Evolutionary conservation across 2,888 invertebrate genomes (phyloP).

Genomic region (Coenonympha arcania): DNA sequence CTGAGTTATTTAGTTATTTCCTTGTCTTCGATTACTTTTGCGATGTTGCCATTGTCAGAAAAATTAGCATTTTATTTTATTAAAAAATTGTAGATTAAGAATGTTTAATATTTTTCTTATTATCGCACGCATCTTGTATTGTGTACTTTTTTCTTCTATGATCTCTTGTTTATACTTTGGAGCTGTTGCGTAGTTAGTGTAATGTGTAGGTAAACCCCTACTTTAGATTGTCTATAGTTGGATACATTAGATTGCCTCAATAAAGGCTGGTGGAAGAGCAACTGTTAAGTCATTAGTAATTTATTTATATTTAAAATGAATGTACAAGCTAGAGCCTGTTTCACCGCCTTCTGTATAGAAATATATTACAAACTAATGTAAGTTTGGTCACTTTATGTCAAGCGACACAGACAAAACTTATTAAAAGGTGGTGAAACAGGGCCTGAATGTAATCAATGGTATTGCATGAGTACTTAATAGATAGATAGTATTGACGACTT

Average conservation of each 20-base stretch:
- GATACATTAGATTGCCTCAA: not conserved
- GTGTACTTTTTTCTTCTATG: no score
- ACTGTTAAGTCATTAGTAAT: not conserved
- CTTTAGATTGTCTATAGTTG: not conserved
- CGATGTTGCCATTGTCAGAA: constrained; percentile 10
- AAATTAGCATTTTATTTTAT: constrained; percentile 12
- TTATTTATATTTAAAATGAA: no score
- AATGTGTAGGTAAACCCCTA: not conserved
- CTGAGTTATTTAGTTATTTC: constrained; percentile 11
- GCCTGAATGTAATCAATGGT: no score
- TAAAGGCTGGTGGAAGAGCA: not conserved
- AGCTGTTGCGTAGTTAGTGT: not conserved
- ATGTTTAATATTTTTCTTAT: no score
- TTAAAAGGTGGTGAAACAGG: no score
- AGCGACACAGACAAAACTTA: no score
- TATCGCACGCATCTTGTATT: constrained; percentile 25
- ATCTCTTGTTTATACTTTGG: constrained; percentile 10
- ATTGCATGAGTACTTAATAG: no score
- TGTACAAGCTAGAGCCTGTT: no score
- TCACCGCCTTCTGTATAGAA: no score
- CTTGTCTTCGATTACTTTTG: constrained; percentile 7
- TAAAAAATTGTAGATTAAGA: not conserved
- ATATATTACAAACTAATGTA: no score
- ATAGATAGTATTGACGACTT: no score
- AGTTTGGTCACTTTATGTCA: no score